A percentile compares a stretch with the other conserved stretches of the same genome.
Evolutionary conservation across 2,113 vertebrate genomes (phyloP).

Genomic region (Gobiocypris rarus): DNA sequence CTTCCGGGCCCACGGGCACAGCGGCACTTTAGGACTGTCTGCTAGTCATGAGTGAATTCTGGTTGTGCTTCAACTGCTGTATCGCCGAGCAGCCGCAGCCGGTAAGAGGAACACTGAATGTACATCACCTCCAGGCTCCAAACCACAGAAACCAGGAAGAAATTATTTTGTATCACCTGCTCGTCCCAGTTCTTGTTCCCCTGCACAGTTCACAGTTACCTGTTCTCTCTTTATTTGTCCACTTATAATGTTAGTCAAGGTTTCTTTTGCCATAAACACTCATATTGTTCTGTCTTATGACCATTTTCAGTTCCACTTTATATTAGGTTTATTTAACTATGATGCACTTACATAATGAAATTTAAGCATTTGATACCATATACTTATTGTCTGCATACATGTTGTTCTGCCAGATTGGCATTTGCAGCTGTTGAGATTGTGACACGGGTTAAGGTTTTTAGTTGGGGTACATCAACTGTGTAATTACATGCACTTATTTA

Average conservation of each 20-base stretch:
- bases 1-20: slow-evolving; percentile 28
- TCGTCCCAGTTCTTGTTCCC: neutral
- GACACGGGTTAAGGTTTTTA: neutral
- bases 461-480: neutral
- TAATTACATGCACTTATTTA: neutral
- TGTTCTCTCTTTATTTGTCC: neutral
- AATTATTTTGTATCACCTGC: neutral
- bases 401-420: neutral
- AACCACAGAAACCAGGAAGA: slow-evolving; percentile 31
- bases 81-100: slow-evolving; percentile 90
- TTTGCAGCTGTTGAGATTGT: neutral
- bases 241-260: neutral
- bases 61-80: slow-evolving; percentile 94
- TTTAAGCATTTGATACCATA: neutral
- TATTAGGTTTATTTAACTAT: neutral
- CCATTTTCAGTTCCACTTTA: neutral
- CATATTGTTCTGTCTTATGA: neutral
- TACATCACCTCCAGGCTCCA: neutral
- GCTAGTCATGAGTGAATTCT: slow-evolving; percentile 87
- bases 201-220: neutral
- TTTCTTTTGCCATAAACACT: neutral
- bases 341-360: neutral
- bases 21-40: slow-evolving; percentile 68
- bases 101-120: slow-evolving; percentile 74
- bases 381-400: neutral